phyloP scores from a whole-genome alignment of 2,113 vertebrate genomes.

The Mustelus asterias region DNA sequence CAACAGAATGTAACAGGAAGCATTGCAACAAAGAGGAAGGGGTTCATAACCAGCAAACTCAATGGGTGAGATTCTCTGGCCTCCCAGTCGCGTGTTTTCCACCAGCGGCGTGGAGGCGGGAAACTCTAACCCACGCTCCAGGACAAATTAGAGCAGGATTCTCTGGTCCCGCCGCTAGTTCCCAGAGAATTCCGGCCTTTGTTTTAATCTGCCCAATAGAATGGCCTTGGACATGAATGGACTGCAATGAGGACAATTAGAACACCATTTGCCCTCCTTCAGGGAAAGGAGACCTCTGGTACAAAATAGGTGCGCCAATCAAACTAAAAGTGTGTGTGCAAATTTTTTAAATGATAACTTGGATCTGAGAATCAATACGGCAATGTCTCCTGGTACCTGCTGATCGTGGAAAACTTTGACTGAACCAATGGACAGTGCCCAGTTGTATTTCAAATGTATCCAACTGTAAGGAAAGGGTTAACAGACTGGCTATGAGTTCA shows the following conservation, averaged over 20 bases:
- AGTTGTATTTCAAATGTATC: neutral
- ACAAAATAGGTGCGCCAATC: neutral
- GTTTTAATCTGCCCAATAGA: neutral
- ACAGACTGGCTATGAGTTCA: neutral
- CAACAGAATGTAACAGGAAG: neutral
- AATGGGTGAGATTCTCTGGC: too few species aligned
- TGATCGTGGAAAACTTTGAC: neutral
- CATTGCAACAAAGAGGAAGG: neutral
- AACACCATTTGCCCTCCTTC: neutral
- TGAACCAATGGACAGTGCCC: neutral
- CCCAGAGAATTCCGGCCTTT: too few species aligned
- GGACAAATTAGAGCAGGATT: too few species aligned
- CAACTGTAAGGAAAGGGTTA: neutral
- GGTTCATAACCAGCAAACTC: neutral
- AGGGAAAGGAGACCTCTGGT: neutral
- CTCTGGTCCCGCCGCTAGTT: too few species aligned
- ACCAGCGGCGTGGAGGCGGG: too few species aligned
- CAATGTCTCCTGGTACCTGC: neutral
- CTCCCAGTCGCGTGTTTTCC: too few species aligned
- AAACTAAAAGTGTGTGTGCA: neutral
- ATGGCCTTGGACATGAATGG: neutral
- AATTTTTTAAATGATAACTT: neutral
- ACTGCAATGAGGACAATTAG: neutral
- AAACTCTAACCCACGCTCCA: too few species aligned
- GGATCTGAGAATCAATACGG: neutral